Evolutionary conservation across 2,888 invertebrate species (phyloP).

Genomic region (Charanyca ferruginea): DNA sequence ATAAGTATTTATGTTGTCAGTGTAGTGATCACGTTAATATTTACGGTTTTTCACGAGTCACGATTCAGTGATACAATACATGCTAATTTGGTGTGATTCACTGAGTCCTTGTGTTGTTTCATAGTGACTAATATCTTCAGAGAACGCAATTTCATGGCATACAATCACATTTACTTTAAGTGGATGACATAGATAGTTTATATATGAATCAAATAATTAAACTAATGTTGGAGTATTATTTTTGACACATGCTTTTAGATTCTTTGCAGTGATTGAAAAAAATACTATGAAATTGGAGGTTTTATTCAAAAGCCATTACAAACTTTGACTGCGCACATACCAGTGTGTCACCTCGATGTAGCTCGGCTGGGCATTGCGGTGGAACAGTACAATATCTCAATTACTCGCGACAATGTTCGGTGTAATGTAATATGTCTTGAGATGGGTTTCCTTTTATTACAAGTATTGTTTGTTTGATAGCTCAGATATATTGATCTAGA

Average conservation of each 20-base stretch:
- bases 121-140: constrained; percentile 18
- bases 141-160: constrained; percentile 13
- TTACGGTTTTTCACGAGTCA: constrained; percentile 42
- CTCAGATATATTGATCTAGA: no score
- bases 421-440: no score
- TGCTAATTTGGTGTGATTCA: constrained; percentile 42
- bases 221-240: neutral
- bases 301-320: no score
- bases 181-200: neutral
- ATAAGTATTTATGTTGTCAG: constrained; percentile 55
- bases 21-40: constrained; percentile 37
- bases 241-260: neutral
- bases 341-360: no score
- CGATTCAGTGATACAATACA: constrained; percentile 35
- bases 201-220: constrained; percentile 3
- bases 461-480: no score
- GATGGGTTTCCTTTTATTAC: no score
- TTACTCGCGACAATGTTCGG: no score
- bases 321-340: no score
- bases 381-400: no score
- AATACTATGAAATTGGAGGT: no score
- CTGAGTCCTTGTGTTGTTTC: neutral
- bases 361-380: no score
- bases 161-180: neutral
- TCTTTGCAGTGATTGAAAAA: no score